Conservation (phyloP, 2,888 invertebrate species). For the Brachylomia viminalis region DNA sequence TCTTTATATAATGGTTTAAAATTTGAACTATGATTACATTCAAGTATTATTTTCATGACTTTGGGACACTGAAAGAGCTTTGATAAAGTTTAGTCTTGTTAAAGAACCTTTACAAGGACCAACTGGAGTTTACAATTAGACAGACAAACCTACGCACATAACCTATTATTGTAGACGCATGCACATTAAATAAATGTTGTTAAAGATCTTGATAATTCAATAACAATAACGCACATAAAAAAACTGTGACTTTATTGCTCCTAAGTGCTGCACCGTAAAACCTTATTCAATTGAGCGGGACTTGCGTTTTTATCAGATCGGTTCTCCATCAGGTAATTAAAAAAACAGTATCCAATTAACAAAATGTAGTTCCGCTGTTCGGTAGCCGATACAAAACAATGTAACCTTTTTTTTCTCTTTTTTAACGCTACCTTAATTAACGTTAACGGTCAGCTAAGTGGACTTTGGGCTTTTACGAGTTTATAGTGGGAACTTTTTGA, state of each 20-base stretch:
- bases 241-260: slow-evolving; percentile 58
- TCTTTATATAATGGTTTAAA: background rate
- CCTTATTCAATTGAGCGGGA: slow-evolving; percentile 62
- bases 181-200: slow-evolving; percentile 27
- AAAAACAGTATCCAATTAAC: slow-evolving; percentile 86
- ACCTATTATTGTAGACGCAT: background rate
- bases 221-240: slow-evolving; percentile 52
- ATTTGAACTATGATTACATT: background rate
- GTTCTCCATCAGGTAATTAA: slow-evolving; percentile 84
- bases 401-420: slow-evolving; percentile 79
- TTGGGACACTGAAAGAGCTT: background rate
- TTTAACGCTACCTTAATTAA: slow-evolving; percentile 82
- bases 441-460: slow-evolving; percentile 80
- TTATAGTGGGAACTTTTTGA: slow-evolving; percentile 65
- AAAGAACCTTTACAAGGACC: background rate
- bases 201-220: slow-evolving; percentile 47
- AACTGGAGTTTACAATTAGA: background rate
- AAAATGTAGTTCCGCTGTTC: slow-evolving; percentile 82
- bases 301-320: slow-evolving; percentile 75
- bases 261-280: slow-evolving; percentile 64
- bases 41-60: background rate
- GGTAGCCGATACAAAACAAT: slow-evolving; percentile 80
- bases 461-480: slow-evolving; percentile 59
- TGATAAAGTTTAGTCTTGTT: background rate
- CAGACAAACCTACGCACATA: background rate